Base-by-base conservation (phyloP, 2,113 vertebrate species). In the Pionites leucogaster region DNA sequence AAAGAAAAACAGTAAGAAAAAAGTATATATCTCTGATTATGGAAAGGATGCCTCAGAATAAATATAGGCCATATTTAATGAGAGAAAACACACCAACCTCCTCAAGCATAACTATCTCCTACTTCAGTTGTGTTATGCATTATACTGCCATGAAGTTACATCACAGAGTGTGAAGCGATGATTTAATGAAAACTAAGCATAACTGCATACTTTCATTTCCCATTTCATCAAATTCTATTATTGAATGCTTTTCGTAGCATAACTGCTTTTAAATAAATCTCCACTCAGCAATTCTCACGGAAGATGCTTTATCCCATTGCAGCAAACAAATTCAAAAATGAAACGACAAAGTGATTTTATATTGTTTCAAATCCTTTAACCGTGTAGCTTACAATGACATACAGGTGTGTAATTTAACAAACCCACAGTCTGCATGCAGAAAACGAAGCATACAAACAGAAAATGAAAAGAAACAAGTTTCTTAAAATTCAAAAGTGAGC, bases 121-220 rank as follows among this genome's bases (percentile, higher is more conserved):
- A 1, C 70, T 76, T 92, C 81, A 80, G 50, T 67, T 68, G 59
- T 46, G 35, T n/a, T 80, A 55, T 27, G 18, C 59, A 62, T 85
- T 84, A 80, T 17, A 50, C 28, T 70, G 70, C 87, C 81, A 41
- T 46, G 70, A 74, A 80, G 85, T 74, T 87, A 89, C 86, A 91
- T 50, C 88, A 77, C 25, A 6, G 88, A 85, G 82, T 86, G 72
- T 83, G 83, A 94, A 91, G 59, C 53, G 33, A 74, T 67, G 71
- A 90, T 82, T 96, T 81, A 94, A 89, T 49, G 33, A 96, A 92
- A 92, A 64, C 76, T 84, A 90, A 93, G 78, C 72, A 33, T 46
- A 92, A 91, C 77, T 44, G 57, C 70, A 35, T 25, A 63, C 27
- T 89, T 91, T 69, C 50, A 88, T 95, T 94, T 93, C 84, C 77